Base-by-base conservation (phyloP, 1,140 invertebrate genomes). In the Teleopsis dalmanni region DNA sequence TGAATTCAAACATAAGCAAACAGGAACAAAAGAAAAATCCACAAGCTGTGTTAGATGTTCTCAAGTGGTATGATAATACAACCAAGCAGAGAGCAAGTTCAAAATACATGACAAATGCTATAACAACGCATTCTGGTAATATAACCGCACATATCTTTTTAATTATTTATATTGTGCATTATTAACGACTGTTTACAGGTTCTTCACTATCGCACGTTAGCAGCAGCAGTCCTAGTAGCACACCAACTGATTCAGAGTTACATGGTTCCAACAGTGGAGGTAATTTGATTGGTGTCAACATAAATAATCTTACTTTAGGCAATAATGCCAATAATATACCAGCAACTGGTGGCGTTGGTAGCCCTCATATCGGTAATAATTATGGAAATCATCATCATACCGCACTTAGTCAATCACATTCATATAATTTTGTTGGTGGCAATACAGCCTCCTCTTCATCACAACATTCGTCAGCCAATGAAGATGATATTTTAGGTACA, bases 11-110 rank as follows among this genome's bases (percentile, higher is more conserved):
- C 73, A 99, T 99, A 71, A 95, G 91, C 73, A 97, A 98, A 73
- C 90, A 92, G 72, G 96, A 99, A 65, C 95, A 98, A 72, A 96
- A 97, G 76, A 95, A 96, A 70, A 98, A 99, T 79, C 96, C 96
- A 6, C 95, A 99, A 73, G 95, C 95, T 51, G 95, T 99, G 33
- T 76, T 99, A 43, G 95, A 99, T 79, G 95, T 97, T 29, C 81
- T 99, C 31, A 98, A 97, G 70, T 99, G 94, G 85, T 98, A 95
- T 70, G 95, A 98, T 66, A 84, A 83, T 50, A 92, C 89, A 53
- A 88, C 84, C 54, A 95, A 95, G 65, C 88, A 94, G 65, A 81
- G 84, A 18, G 85, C 88, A 55, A 85, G 85, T 59, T 88, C 88
- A 35, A 94, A 94, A 68, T 95, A 89, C 66, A 95, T 95, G 91